Conservation (phyloP, 1,140 invertebrate genomes). For the Cardiocondyla obscurior region DNA sequence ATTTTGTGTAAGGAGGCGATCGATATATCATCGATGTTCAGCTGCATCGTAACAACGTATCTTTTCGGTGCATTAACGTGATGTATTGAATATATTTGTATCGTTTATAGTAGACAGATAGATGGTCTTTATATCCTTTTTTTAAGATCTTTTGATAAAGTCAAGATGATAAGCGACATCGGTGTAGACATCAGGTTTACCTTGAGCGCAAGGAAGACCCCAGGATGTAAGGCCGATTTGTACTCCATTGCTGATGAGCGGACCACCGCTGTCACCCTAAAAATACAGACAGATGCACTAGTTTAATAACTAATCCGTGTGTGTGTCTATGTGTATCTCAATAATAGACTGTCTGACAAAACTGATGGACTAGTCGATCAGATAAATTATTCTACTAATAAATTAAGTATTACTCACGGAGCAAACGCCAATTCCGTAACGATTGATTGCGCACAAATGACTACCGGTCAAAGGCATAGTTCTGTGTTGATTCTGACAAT, state of each 20-base stretch:
- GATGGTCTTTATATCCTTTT: background rate
- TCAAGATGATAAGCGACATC: conserved; percentile 72
- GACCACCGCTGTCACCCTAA: conserved; percentile 85
- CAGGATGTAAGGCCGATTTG: conserved; percentile 86
- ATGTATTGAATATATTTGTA: background rate
- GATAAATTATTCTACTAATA: too few relatives aligned
- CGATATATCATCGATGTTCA: background rate
- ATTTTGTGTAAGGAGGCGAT: too few relatives aligned
- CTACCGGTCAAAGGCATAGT: background rate
- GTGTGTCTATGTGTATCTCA: too few relatives aligned
- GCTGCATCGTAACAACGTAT: background rate
- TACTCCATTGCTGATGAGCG: conserved; percentile 75
- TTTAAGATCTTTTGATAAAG: background rate
- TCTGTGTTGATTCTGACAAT: background rate
- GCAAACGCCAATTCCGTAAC: conserved; percentile 83
- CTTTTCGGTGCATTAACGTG: background rate
- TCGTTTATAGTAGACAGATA: too few relatives aligned
- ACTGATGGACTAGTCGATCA: too few relatives aligned
- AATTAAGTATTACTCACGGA: conserved; percentile 78
- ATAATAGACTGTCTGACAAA: too few relatives aligned
- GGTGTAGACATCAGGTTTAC: conserved; percentile 86
- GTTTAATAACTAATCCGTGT: too few relatives aligned
- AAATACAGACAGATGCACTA: conserved; percentile 69
- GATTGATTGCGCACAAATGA: conserved; percentile 85
- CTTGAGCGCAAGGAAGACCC: conserved; percentile 85